Evolutionary conservation across 2,113 vertebrate genomes (phyloP).

Genomic region (Rattus rattus): DNA sequence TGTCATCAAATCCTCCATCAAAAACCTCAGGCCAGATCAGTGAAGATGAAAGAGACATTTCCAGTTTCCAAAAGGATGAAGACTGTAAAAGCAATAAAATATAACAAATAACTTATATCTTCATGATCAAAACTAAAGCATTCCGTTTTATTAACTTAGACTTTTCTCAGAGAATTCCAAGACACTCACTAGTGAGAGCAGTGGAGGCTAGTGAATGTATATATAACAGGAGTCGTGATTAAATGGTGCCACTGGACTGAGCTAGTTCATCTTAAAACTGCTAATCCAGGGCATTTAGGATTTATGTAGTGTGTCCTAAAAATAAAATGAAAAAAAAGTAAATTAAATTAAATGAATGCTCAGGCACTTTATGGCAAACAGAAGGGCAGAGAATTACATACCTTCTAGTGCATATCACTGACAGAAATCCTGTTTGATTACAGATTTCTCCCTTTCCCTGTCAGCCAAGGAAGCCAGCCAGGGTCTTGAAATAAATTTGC

Average conservation of each 20-base stretch:
- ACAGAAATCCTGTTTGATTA: not conserved
- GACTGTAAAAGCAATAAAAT: slow-evolving; percentile 34
- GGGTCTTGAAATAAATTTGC: not conserved
- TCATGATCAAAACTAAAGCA: not conserved
- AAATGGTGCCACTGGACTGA: not conserved
- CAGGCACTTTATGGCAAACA: not conserved
- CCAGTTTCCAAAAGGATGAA: not conserved
- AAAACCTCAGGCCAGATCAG: slow-evolving; percentile 25
- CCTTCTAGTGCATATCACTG: not conserved
- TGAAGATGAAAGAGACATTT: slow-evolving; percentile 13
- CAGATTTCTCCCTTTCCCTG: not conserved
- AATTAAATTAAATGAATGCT: not conserved
- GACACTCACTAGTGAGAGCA: not conserved
- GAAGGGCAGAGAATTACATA: not conserved
- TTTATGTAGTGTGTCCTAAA: not conserved
- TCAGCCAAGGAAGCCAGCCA: not conserved
- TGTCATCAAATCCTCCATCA: not conserved
- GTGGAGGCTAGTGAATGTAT: not conserved
- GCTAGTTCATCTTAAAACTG: slow-evolving; percentile 9
- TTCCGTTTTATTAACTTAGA: not conserved
- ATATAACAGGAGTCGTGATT: not conserved
- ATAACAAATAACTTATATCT: not conserved
- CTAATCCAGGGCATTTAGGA: not conserved
- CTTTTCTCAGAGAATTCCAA: not conserved
- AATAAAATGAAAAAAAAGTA: not conserved